Evolutionary conservation across 64 coral and sea anemone genomes (phyloP), one percentile per base, ranked within the genome.

Genomic region (Porites australiensis): DNA sequence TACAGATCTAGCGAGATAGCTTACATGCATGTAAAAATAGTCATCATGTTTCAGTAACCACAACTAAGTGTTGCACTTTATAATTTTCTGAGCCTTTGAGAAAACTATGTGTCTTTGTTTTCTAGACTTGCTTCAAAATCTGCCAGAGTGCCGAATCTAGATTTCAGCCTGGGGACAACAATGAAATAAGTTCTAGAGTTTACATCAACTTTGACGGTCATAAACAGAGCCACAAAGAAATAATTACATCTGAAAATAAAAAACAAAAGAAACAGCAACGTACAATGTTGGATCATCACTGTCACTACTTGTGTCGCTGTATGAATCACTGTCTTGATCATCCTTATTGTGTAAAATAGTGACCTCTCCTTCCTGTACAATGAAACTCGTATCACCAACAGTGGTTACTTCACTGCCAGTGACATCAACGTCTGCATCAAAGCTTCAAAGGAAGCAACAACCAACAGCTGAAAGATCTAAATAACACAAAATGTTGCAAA

Each of bases 281-380:
- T 63, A 63, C 60, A 63, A 63, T 63, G 60, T 63, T 63, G 60
- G 60, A 63, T 63, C 60, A 63, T 63, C 60, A 63, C 60, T 63
- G 60, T 63, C 60, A 16, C 60, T 63, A 63, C 60, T 63, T 63
- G 60, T 63, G 60, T 63, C 60, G 16, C 60, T 63, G 60, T 63
- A 63, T 63, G 60, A 63, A 16, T 63, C 60, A 63, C 60, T 63
- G 60, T 10, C 16, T 16, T 63, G 60, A 63, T 63, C 60, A 63
- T 63, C 60, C 60, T 63, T 16, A 16, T 63, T 63, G 16, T 3
- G 11, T 63, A 63, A 63, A 63, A 63, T 63, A 0, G 60, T 13
- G 16, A 63, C 60, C 60, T 13, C 60, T 63, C 60, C 60, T 13
- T 63, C 16, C 60, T 63, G 2, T 63, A 63, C 60, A 63, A 63